phyloP scores from a whole-genome alignment of 2,888 invertebrate species.

The Trissoscelio sp. region DNA sequence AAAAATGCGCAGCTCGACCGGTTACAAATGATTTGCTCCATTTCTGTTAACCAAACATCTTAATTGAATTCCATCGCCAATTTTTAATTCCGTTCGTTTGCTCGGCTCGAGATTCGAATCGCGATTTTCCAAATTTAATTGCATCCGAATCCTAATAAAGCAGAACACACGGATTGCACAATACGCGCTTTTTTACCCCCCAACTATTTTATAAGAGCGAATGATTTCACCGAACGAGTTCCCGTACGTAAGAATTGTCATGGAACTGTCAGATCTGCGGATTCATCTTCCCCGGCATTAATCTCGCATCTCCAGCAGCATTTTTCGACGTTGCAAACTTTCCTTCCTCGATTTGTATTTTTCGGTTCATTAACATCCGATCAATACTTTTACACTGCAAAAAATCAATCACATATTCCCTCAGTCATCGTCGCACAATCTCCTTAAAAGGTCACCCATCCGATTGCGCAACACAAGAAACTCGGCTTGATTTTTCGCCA shows the following conservation, averaged over 20 bases:
- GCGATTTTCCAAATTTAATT: conserved; percentile 39
- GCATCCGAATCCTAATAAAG: conserved; percentile 39
- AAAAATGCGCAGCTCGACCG: background rate
- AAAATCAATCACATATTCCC: background rate
- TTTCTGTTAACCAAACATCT: conserved; percentile 5
- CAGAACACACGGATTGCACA: conserved; percentile 4
- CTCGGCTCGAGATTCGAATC: conserved; percentile 5
- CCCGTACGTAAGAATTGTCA: conserved; percentile 19
- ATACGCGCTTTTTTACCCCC: conserved; percentile 1
- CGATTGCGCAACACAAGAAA: background rate
- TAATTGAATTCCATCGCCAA: conserved; percentile 27
- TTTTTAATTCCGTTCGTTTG: conserved; percentile 30
- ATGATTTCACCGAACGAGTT: conserved; percentile 9
- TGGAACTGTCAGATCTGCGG: conserved; percentile 11
- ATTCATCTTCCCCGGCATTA: conserved; percentile 19
- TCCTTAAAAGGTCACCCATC: background rate
- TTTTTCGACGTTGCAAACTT: conserved; percentile 7
- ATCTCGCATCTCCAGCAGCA: conserved; percentile 6
- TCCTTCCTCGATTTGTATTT: conserved; percentile 16
- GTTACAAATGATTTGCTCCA: background rate
- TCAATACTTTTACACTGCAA: conserved; percentile 20
- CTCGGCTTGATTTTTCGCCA: background rate
- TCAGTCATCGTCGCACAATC: background rate
- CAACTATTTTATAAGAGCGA: background rate
- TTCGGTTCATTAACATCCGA: conserved; percentile 26